Evolutionary conservation across 2,797 vertebrate genomes (phyloP).

Genomic region (Microctenopoma steveboyesi): DNA sequence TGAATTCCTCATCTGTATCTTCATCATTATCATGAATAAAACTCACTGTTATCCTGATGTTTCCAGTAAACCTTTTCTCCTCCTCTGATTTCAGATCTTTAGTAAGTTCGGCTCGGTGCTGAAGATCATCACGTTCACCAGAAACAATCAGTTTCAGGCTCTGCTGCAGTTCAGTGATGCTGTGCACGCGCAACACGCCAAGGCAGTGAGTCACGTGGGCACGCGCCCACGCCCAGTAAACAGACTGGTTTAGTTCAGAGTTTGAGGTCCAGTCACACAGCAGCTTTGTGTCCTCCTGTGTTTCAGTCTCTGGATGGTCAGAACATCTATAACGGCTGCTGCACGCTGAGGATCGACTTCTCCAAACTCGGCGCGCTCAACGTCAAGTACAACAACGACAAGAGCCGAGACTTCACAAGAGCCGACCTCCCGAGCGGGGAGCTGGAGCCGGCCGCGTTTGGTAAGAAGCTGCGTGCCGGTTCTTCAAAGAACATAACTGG

Average conservation of each 20-base stretch:
- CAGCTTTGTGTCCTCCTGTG: conserved; percentile 3
- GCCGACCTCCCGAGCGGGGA: conserved; percentile 92
- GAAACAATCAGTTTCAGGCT: conserved; percentile 96
- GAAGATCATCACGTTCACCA: conserved; percentile 96
- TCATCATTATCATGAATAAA: too few relatives aligned
- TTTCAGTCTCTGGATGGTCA: conserved; percentile 92
- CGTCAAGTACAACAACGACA: conserved; percentile 96
- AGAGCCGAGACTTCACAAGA: conserved; percentile 93
- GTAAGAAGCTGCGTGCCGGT: conserved; percentile 20
- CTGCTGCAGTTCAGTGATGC: conserved; percentile 91
- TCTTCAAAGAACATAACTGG: too few relatives aligned
- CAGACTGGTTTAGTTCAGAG: too few relatives aligned
- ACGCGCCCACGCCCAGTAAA: not conserved
- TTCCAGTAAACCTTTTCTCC: too few relatives aligned
- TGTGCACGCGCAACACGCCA: conserved; percentile 91
- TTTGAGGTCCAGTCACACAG: conserved; percentile 2
- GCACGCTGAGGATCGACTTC: conserved; percentile 92
- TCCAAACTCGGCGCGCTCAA: conserved; percentile 95
- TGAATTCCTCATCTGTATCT: too few relatives aligned
- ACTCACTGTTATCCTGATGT: too few relatives aligned
- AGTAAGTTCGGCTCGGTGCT: conserved; percentile 94
- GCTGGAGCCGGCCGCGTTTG: conserved; percentile 83
- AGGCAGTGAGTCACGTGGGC: conserved; percentile 85
- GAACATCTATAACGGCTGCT: conserved; percentile 97
- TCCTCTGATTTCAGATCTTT: conserved; percentile 85